These are phyloP conservation scores for Stegodyphus dumicola DNA, from an alignment of 1,140 invertebrate genomes.

Conservation along the genomic window DNA sequence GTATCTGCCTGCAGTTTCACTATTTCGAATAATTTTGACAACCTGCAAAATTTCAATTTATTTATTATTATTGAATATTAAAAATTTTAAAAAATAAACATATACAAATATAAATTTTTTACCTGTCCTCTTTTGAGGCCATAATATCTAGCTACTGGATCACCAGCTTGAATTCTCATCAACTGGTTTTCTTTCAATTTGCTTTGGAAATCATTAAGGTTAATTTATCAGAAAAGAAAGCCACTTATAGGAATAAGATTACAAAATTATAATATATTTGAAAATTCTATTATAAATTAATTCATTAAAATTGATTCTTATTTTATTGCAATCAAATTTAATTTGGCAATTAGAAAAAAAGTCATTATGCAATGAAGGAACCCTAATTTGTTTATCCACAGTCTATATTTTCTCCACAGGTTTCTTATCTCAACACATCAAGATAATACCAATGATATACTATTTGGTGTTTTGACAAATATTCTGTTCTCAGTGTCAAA, in stretches of 20 bases:
- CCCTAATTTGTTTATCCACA: no score
- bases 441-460: no score
- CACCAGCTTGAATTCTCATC: constrained; percentile 98
- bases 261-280: background rate
- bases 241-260: background rate
- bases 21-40: constrained; percentile 97
- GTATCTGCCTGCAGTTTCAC: constrained; percentile 97
- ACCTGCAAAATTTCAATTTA: constrained; percentile 76
- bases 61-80: background rate
- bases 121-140: constrained; percentile 96
- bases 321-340: no score
- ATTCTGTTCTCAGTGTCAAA: no score
- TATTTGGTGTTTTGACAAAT: no score
- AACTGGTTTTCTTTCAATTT: constrained; percentile 99
- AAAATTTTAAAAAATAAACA: background rate
- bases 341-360: no score
- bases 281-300: no score
- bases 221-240: background rate
- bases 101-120: constrained; percentile 56
- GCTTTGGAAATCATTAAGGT: constrained; percentile 56
- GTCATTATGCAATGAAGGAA: no score
- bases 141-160: constrained; percentile 98
- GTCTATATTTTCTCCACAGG: no score
- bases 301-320: no score
- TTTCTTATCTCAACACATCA: no score